Evolutionary conservation across 2,888 invertebrate species (phyloP), one percentile per base, ranked within the genome.

Genomic region (Drosophila acutilabella): DNA sequence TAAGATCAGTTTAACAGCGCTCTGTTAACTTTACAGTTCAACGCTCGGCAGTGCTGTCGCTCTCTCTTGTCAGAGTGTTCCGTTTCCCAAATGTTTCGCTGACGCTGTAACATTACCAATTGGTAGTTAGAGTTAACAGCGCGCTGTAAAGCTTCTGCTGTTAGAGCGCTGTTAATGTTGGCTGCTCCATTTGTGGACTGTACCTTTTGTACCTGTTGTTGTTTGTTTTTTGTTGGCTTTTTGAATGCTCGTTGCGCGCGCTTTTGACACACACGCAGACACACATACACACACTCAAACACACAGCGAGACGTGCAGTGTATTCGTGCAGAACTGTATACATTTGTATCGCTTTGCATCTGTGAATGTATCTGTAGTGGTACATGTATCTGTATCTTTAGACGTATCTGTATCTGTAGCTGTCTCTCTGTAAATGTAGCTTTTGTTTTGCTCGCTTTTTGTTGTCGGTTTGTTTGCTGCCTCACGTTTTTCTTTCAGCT

Each of bases 161-260:
- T 42, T 51, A 52, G 30, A 61, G 47, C 56, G 40, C 42, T 59
- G 44, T 36, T 53, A 42, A 23, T 48, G 73, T 48, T 57, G 60
- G 45, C 57, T 40, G 50, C 47, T 59, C 69, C 78, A 68, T 59
- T 65, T 81, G 81, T 66, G 81, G 84, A 83, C 83, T 83, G 83
- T 83, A 83, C 83, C 83, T 79, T 86, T 83, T 81, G 79, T 83
- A 84, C 87, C 87, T 83, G 83, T 83, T 86, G 84, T 84, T 71
- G 51, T 45, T 50, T 36, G 36, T 36, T 36, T 66, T 58, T 73
- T 64, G 64, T 67, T 84, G 74, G 74, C 74, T 81, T 85, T 82
- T 81, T 79, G 56, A 75, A 81, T 81, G 80, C 87, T 78, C 81
- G 80, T 81, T 75, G 65, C 87, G 85, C 83, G 83, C 83, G 87